Evolutionary conservation across 1,140 invertebrate genomes (phyloP).

Genomic region (Nasonia longicornis): DNA sequence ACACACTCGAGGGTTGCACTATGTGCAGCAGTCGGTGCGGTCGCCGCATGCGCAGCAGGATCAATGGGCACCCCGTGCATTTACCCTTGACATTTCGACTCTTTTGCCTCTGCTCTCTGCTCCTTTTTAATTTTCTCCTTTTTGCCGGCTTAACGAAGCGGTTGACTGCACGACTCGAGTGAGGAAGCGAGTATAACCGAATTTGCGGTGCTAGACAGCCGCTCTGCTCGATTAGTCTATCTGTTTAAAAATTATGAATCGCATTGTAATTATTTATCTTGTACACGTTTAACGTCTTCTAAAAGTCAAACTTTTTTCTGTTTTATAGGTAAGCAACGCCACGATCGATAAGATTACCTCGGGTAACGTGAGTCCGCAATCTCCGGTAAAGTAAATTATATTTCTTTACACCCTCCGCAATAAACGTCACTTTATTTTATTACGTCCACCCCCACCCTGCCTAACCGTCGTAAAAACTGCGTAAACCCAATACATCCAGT

Average conservation of each 20-base stretch:
- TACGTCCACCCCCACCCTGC: too few species aligned
- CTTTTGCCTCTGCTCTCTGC: not conserved
- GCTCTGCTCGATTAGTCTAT: too few species aligned
- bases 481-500: not conserved
- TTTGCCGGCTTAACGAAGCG: slow-evolving; percentile 28
- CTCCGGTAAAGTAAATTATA: slow-evolving; percentile 24
- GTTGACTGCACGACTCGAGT: not conserved
- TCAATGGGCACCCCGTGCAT: slow-evolving; percentile 4
- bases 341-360: not conserved
- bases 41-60: not conserved
- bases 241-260: not conserved
- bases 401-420: slow-evolving; percentile 1
- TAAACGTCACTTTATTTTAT: slow-evolving; percentile 20
- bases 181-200: not conserved
- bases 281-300: not conserved
- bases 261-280: not conserved
- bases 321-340: slow-evolving; percentile 32
- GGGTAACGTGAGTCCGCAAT: not conserved
- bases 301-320: slow-evolving; percentile 3
- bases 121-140: slow-evolving; percentile 31
- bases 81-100: slow-evolving; percentile 28
- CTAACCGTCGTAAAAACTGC: not conserved
- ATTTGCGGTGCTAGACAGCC: not conserved
- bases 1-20: slow-evolving; percentile 31
- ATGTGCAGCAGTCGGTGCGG: not conserved